These are phyloP conservation scores for Phataginus tetradactyla DNA, from an alignment of 2,797 vertebrate genomes.

Conservation along the genomic window DNA sequence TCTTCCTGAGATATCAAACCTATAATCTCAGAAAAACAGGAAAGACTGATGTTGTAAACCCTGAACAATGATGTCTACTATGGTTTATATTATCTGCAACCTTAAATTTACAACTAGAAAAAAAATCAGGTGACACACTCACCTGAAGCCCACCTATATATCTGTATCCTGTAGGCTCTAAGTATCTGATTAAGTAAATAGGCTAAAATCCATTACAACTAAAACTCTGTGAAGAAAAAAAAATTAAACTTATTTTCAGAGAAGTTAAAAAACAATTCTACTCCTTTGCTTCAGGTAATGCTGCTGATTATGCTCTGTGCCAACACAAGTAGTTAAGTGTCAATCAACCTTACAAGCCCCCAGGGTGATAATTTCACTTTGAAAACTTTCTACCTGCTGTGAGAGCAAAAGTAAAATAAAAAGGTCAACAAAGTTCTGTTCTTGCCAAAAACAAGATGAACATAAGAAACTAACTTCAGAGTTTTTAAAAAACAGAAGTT, in stretches of 20 bases:
- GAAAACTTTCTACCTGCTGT: constrained; percentile 88
- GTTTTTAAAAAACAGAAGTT: constrained; percentile 81
- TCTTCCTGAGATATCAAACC: constrained; percentile 59
- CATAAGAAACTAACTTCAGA: constrained; percentile 85
- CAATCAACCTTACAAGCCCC: constrained; percentile 88
- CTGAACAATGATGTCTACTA: constrained; percentile 81
- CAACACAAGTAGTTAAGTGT: constrained; percentile 84
- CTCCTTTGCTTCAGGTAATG: constrained; percentile 84
- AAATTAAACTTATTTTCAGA: constrained; percentile 84
- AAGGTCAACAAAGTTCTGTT: constrained; percentile 88
- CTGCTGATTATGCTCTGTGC: constrained; percentile 72
- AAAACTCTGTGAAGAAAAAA: constrained; percentile 85
- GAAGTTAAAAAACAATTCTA: constrained; percentile 82
- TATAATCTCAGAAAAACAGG: constrained; percentile 65
- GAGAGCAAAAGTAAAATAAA: constrained; percentile 90
- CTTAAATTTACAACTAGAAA: constrained; percentile 78
- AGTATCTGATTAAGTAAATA: constrained; percentile 83
- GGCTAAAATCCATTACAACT: constrained; percentile 86
- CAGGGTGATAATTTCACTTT: constrained; percentile 90
- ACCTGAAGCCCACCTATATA: constrained; percentile 83
- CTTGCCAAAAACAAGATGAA: constrained; percentile 88
- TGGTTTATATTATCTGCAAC: constrained; percentile 81
- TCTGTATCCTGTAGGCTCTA: constrained; percentile 74
- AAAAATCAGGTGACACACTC: constrained; percentile 82
- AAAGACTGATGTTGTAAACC: constrained; percentile 66